phyloP scores from a whole-genome alignment of 2,113 vertebrate genomes.

The Zootoca vivipara region DNA sequence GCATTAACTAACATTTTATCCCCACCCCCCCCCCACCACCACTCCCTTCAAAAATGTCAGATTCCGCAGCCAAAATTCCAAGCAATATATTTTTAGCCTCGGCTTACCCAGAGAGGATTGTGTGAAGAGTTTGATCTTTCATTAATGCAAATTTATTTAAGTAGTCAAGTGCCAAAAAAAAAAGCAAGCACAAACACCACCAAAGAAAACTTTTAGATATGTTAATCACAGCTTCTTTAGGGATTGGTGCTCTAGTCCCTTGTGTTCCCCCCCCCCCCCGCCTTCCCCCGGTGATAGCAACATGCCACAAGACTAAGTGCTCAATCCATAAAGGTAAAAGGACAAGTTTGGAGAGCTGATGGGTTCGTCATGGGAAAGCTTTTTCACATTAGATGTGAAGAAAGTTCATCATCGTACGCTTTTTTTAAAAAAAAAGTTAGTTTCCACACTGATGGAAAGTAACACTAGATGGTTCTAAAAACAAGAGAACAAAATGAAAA shows the following conservation, averaged over 20 bases:
- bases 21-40: conserved; percentile 40
- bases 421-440: background rate
- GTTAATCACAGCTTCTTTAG: conserved; percentile 31
- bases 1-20: conserved; percentile 53
- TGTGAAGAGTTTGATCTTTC: conserved; percentile 49
- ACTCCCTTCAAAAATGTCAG: conserved; percentile 35
- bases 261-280: background rate
- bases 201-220: conserved; percentile 10
- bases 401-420: background rate
- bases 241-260: background rate
- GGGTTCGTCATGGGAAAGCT: background rate
- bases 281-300: background rate
- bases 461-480: background rate
- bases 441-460: background rate
- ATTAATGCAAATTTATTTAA: conserved; percentile 61
- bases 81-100: conserved; percentile 55
- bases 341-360: background rate
- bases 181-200: background rate
- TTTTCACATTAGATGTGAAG: background rate
- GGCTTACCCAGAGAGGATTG: conserved; percentile 24
- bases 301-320: background rate
- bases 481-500: background rate
- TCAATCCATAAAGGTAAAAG: background rate
- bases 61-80: conserved; percentile 39
- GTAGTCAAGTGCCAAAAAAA: conserved; percentile 30